phyloP scores from a whole-genome alignment of 2,888 invertebrate genomes.

The Leptinotarsa juncta region DNA sequence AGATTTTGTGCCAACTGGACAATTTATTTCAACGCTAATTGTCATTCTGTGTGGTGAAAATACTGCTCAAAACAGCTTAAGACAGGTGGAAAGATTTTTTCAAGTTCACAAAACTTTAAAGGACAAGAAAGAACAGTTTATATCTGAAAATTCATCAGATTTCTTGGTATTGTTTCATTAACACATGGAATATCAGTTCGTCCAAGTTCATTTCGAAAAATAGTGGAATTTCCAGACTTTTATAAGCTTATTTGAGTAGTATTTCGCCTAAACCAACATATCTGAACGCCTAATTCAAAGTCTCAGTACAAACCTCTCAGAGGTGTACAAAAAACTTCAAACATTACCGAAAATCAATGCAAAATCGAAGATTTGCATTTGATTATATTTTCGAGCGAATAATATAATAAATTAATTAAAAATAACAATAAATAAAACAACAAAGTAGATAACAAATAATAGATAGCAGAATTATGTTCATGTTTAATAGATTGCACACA shows the following conservation, averaged over 20 bases:
- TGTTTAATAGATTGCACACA: conserved; percentile 6
- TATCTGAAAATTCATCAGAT: too few relatives aligned
- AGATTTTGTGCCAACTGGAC: background rate
- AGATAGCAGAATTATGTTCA: background rate
- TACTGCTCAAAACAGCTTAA: background rate
- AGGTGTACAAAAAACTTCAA: background rate
- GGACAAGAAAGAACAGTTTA: too few relatives aligned
- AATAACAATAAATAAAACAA: conserved; percentile 19
- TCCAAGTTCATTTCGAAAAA: too few relatives aligned
- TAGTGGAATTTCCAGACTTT: too few relatives aligned
- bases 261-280: too few relatives aligned
- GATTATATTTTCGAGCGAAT: background rate
- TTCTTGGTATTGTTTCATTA: too few relatives aligned
- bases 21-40: conserved; percentile 12
- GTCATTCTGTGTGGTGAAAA: background rate
- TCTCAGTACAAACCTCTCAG: too few relatives aligned
- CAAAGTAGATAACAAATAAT: conserved; percentile 17
- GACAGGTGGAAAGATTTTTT: background rate
- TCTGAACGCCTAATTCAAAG: too few relatives aligned
- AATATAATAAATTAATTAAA: conserved; percentile 15
- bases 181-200: too few relatives aligned
- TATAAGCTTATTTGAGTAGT: too few relatives aligned
- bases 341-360: background rate
- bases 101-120: too few relatives aligned
- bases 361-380: background rate